Evolutionary conservation across 2,888 invertebrate genomes (phyloP), one percentile per base, ranked within the genome.

Genomic region (Drosophila lutescens): DNA sequence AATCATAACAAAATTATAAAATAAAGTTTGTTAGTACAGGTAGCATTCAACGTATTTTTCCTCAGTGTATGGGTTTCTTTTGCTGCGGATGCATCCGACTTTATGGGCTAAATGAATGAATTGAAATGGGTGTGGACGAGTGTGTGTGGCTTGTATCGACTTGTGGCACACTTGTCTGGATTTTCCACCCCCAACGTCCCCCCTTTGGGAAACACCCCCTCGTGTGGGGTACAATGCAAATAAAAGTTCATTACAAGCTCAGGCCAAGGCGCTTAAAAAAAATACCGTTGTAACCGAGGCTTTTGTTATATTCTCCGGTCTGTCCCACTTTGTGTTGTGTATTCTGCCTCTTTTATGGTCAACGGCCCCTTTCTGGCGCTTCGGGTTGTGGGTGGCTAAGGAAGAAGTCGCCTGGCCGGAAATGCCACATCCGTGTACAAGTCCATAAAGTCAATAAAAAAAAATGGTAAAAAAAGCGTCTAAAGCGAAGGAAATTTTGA

Each of bases 41-140:
- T n/a, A 4, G 0, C 12, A 12, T 4, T 13, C 8, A 7, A 8
- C 5, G 1, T 47, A 4, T 6, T 4, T 38, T 46, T 10, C 10
- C 49, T 23, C 62, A 26, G 62, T 61, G 41, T 26, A 17, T n/a
- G 32, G 9, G 34, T 34, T 43, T 61, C 62, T 41, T 62, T 34
- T n/a, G 62, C 68, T 71, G 59, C 66, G 77, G 75, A 77, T 59
- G 50, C 70, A 63, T 60, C 77, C 23, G 74, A 41, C 83, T 75
- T 84, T 84, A 84, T 82, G 80, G 86, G 78, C 59, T 79, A 88
- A 87, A 82, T 82, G 88, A 84, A 84, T 84, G 83, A 84, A 88
- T 84, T 84, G 83, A 86, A 88, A 84, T 85, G 88, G 88, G 86
- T 76, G 85, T 43, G 59, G 51, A 44, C 65, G 51, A 53, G 66